Percentiles rank a stretch among this genome's conserved stretches.
These are phyloP conservation scores for Rhynchopsitta pachyrhyncha DNA, from an alignment of 2,113 vertebrate genomes.

Conservation along the genomic window DNA sequence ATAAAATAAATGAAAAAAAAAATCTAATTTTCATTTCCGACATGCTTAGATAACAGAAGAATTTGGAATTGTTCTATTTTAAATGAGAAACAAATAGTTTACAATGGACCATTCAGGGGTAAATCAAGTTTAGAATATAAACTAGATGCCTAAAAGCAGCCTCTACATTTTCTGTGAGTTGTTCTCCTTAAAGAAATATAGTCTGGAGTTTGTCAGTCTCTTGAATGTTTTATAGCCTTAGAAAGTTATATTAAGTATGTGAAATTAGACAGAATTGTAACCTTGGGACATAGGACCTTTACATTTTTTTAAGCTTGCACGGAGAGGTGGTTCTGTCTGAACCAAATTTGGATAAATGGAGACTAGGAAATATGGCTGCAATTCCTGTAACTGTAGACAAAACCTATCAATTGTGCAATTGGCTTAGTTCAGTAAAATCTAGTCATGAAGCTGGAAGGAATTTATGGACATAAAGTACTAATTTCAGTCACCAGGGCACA, in stretches of 20 bases:
- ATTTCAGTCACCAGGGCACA: neutral
- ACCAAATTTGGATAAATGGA: neutral
- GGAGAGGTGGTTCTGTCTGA: neutral
- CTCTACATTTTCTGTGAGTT: neutral
- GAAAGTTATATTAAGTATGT: neutral
- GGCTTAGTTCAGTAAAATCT: neutral
- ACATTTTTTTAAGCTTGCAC: neutral
- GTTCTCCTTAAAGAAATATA: neutral
- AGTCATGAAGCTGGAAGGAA: neutral
- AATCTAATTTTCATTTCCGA: slow-evolving; percentile 38
- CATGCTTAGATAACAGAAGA: slow-evolving; percentile 39
- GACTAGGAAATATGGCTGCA: neutral
- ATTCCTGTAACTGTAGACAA: neutral
- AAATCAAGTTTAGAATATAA: slow-evolving; percentile 18
- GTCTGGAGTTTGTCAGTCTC: neutral
- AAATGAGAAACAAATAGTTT: slow-evolving; percentile 9
- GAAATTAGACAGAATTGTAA: neutral
- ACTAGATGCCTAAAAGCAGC: neutral
- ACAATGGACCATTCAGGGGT: neutral
- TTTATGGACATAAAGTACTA: neutral
- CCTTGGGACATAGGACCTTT: neutral
- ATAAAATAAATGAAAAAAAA: slow-evolving; percentile 1
- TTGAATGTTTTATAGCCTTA: neutral
- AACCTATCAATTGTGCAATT: neutral
- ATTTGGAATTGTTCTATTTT: slow-evolving; percentile 1